Base-by-base conservation (phyloP, 2,113 vertebrate genomes). In the Nyctereutes procyonoides region DNA sequence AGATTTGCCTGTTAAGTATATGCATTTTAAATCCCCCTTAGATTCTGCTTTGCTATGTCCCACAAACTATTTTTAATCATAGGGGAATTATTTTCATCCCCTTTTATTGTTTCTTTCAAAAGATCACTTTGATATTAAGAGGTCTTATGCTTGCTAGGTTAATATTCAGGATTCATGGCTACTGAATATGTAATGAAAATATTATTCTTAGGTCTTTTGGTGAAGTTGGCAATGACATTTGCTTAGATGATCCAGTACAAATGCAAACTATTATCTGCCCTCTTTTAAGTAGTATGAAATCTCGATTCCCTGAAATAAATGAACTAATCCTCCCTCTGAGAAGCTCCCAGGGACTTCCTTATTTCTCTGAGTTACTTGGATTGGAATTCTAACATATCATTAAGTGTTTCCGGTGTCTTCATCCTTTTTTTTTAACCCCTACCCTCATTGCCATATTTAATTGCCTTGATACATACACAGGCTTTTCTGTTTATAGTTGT, bases 151-250 rank as follows among this genome's bases (percentile, higher is more conserved):
- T 89, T 51, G 43, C 15, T 51, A 79, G 93, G 85, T 88, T 94
- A 79, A 77, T 85, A 94, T 82, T 95, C 55, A 67, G 80, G 60
- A 94, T 93, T 96, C 63, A 74, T 77, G 88, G 58, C 82, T 93
- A 28, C 62, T 92, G 90, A 92, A 62, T 90, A 79, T 93, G 35
- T 87, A 81, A 38, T 93, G 81, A 85, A 97, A 97, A 48, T 91
- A 67, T 69, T 89, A 85, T 92, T 96, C 90, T 96, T 93, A 91
- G 93, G 95, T 88, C 62, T 96, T 96, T 90, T 90, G 90, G 71
- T 92, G 87, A 92, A 74, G 62, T 77, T 97, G 88, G 93, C 93
- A 96, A 28, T 96, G 96, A 88, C 53, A 67, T 94, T 95, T 96
- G 73, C 76, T 94, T 77, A 94, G 71, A 76, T 88, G 82, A 96